Conservation (phyloP, 2,888 invertebrate genomes). For the Agrotis exclamationis region DNA sequence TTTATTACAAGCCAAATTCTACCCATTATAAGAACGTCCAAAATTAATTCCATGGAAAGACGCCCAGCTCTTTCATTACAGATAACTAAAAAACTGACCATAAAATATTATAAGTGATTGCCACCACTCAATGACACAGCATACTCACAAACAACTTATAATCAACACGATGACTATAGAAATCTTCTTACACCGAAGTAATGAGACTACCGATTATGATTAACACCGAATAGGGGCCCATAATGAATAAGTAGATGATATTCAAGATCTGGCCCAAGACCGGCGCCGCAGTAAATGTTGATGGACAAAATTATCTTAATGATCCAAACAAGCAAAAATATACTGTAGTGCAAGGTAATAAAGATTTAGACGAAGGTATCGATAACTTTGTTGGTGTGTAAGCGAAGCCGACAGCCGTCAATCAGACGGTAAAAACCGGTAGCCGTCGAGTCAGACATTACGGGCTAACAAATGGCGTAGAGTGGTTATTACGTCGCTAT, state of each 20-base stretch:
- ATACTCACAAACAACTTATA: constrained; percentile 73
- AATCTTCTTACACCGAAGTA: constrained; percentile 75
- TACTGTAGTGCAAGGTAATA: constrained; percentile 57
- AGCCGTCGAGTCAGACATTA: constrained; percentile 87
- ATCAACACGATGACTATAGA: constrained; percentile 73
- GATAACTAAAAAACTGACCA: constrained; percentile 54
- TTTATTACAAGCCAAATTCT: constrained; percentile 34
- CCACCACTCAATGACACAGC: constrained; percentile 71
- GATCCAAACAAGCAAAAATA: constrained; percentile 58
- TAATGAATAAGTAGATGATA: constrained; percentile 91
- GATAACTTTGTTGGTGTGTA: constrained; percentile 76
- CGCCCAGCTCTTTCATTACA: constrained; percentile 43
- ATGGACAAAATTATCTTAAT: constrained; percentile 64
- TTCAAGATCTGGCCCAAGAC: constrained; percentile 87
- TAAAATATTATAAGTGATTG: constrained; percentile 66
- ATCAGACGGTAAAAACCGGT: constrained; percentile 91
- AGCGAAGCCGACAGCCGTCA: constrained; percentile 90
- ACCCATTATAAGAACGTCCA: constrained; percentile 34
- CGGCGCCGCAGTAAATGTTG: constrained; percentile 88
- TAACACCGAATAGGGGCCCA: constrained; percentile 87
- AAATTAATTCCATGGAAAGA: constrained; percentile 50
- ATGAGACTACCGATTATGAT: constrained; percentile 87
- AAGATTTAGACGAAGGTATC: constrained; percentile 30
- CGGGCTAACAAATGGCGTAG: constrained; percentile 86
- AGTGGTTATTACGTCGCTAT: constrained; percentile 73